These are phyloP conservation scores for Irena cyanogastra DNA, from an alignment of 2,113 vertebrate species.

Conservation along the genomic window DNA sequence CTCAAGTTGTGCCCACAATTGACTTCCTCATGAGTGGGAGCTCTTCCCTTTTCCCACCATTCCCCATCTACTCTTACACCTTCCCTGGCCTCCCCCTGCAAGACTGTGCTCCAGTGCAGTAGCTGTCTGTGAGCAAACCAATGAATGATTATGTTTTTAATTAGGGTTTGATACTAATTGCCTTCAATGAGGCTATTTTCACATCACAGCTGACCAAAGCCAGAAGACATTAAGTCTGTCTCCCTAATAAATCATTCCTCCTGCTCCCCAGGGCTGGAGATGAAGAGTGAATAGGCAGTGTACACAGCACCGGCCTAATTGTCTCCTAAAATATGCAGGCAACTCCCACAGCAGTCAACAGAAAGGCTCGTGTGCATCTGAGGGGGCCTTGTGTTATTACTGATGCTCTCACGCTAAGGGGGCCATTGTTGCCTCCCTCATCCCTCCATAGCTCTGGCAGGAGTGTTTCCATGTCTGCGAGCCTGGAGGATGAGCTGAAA, in stretches of 20 bases:
- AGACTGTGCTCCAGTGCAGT: neutral
- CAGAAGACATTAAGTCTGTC: constrained; percentile 6
- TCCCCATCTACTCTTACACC: neutral
- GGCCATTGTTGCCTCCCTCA: neutral
- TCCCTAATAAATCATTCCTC: constrained; percentile 33
- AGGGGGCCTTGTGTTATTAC: neutral
- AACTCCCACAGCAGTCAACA: constrained; percentile 25
- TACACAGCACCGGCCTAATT: neutral
- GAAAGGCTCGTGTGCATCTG: constrained; percentile 9
- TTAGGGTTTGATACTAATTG: constrained; percentile 2
- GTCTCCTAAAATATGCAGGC: constrained; percentile 44
- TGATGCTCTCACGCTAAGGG: neutral
- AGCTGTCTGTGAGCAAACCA: neutral
- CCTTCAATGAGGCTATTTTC: constrained; percentile 35
- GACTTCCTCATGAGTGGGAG: neutral
- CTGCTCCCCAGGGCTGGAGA: neutral
- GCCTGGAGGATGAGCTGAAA: neutral
- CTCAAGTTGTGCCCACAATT: rapidly evolving
- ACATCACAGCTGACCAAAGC: constrained; percentile 31
- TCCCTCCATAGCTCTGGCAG: neutral
- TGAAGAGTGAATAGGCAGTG: neutral
- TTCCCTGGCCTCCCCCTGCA: neutral
- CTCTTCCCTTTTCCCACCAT: neutral
- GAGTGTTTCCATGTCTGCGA: neutral
- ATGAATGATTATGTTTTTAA: neutral